Evolutionary conservation across 2,797 vertebrate genomes (phyloP).

Genomic region (Labeo calbasu): DNA sequence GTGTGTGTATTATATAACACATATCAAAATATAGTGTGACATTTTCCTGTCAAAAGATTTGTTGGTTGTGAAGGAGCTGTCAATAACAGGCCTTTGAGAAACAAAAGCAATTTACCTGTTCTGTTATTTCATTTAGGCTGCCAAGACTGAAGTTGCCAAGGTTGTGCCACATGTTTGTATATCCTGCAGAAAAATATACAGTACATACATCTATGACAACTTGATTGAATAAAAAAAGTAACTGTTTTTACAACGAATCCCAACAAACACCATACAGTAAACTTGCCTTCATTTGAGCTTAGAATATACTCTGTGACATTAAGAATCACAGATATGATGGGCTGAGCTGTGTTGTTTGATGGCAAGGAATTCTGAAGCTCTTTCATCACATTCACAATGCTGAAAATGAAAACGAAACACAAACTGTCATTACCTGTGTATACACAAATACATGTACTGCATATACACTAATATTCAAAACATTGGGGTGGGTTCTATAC

Average conservation of each 20-base stretch:
- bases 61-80: background rate
- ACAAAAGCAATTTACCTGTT: slow-evolving; percentile 65
- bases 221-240: slow-evolving; percentile 1
- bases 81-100: background rate
- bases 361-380: slow-evolving; percentile 67
- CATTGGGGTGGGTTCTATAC: background rate
- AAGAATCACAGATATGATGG: slow-evolving; percentile 66
- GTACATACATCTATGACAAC: background rate
- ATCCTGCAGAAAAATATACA: slow-evolving; percentile 66
- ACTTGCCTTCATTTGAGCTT: slow-evolving; percentile 71
- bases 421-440: background rate
- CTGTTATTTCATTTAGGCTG: slow-evolving; percentile 57
- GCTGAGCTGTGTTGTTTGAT: slow-evolving; percentile 63
- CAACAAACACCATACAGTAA: slow-evolving; percentile 34
- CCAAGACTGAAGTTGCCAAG: slow-evolving; percentile 59
- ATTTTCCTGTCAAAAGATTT: background rate
- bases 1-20: background rate
- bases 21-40: background rate
- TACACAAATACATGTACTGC: background rate
- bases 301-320: slow-evolving; percentile 68
- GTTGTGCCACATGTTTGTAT: slow-evolving; percentile 64
- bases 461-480: background rate
- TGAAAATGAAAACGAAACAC: slow-evolving; percentile 51
- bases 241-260: background rate
- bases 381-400: slow-evolving; percentile 72